A percentile compares a stretch with the other conserved stretches of the same genome.
phyloP scores from a whole-genome alignment of 1,140 invertebrate genomes.

The Drosophila baimaii region DNA sequence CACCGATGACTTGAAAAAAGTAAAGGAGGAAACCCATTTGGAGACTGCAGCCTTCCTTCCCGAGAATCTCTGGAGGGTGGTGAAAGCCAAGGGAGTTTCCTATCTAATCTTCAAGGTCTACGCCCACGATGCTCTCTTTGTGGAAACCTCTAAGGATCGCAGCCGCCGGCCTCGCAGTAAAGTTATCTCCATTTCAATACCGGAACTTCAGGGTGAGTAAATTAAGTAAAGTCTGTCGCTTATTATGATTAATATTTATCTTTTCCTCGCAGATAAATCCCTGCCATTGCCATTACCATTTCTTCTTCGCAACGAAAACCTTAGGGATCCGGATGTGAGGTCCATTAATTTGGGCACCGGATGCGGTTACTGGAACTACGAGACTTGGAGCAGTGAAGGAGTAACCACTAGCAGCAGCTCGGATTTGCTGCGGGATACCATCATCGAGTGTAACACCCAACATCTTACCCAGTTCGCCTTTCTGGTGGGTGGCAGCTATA shows the following conservation, averaged over 20 bases:
- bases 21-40: conserved; percentile 52
- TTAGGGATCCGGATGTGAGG: conserved; percentile 49
- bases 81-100: conserved; percentile 4
- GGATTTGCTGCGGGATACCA: conserved; percentile 52
- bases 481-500: conserved; percentile 84
- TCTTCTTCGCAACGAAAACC: conserved; percentile 69
- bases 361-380: conserved; percentile 80
- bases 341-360: conserved; percentile 50
- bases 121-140: conserved; percentile 72
- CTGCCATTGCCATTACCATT: conserved; percentile 58
- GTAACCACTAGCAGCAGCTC: conserved; percentile 34
- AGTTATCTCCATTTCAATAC: conserved; percentile 75
- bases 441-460: conserved; percentile 85
- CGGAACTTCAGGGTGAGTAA: conserved; percentile 46
- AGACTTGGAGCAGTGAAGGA: conserved; percentile 70
- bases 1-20: conserved; percentile 46
- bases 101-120: conserved; percentile 72
- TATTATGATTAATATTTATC: too few relatives aligned
- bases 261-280: conserved; percentile 10
- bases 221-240: not conserved
- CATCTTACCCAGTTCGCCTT: conserved; percentile 88
- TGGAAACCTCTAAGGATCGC: conserved; percentile 47
- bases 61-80: conserved; percentile 47
- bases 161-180: conserved; percentile 70
- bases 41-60: conserved; percentile 67